Conservation (phyloP, 2,797 vertebrate species). For the Carduelis carduelis region DNA sequence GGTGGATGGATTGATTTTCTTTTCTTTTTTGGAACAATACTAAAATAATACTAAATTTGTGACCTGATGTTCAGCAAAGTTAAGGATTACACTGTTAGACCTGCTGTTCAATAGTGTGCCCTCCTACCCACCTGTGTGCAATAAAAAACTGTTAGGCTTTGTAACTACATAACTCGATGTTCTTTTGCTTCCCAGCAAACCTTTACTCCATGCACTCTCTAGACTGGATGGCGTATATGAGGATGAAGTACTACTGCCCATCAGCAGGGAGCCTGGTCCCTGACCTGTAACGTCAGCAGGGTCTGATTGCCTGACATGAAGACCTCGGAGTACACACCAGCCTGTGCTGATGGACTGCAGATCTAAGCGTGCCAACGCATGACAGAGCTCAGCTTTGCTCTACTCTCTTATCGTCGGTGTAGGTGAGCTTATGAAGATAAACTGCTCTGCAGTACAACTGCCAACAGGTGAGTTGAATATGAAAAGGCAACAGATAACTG, state of each 20-base stretch:
- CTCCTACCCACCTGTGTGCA: background rate
- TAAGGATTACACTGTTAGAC: background rate
- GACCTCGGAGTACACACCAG: accelerated
- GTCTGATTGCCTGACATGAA: background rate
- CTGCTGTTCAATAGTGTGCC: background rate
- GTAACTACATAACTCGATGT: background rate
- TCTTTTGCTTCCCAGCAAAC: background rate
- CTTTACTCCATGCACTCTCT: background rate
- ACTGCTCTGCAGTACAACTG: background rate
- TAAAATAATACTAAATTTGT: background rate
- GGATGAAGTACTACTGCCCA: background rate
- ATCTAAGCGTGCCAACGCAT: accelerated
- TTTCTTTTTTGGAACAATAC: background rate
- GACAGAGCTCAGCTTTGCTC: background rate
- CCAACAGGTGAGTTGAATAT: background rate
- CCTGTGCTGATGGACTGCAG: background rate
- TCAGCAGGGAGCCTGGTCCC: background rate
- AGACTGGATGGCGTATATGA: background rate
- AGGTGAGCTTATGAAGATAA: background rate
- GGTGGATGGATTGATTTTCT: background rate
- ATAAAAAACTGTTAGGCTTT: background rate
- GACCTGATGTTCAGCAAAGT: background rate
- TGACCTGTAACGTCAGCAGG: slow-evolving; percentile 2
- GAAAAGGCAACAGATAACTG: background rate
- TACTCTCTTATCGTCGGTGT: accelerated